phyloP scores from a whole-genome alignment of 2,113 vertebrate species.

The Syrmaticus mikado region DNA sequence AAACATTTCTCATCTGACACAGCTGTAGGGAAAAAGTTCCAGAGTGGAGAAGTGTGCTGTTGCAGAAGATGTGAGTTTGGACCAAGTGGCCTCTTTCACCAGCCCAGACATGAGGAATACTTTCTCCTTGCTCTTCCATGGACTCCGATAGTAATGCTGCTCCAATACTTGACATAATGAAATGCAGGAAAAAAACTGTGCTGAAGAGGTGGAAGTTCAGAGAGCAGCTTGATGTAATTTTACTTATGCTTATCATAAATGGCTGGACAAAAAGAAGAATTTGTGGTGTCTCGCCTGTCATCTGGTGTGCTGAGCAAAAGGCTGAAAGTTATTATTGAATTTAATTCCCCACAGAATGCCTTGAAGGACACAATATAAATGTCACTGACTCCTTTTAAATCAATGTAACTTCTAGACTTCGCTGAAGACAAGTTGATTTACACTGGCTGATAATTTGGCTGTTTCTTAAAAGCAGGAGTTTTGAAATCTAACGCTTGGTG shows the following conservation, averaged over 20 bases:
- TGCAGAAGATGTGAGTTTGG: neutral
- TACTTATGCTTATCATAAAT: neutral
- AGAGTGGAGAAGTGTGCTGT: neutral
- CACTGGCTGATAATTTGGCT: neutral
- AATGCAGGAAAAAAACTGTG: neutral
- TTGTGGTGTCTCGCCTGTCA: neutral
- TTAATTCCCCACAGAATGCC: neutral
- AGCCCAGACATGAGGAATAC: neutral
- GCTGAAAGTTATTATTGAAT: neutral
- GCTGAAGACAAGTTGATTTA: constrained; percentile 32
- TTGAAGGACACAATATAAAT: constrained; percentile 34
- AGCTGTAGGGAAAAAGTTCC: rapidly evolving
- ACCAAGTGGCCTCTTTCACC: neutral
- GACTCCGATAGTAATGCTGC: rapidly evolving
- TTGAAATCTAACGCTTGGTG: neutral
- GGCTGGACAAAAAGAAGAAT: neutral
- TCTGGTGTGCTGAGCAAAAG: neutral
- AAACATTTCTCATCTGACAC: neutral
- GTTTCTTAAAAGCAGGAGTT: constrained; percentile 9
- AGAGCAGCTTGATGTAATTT: neutral
- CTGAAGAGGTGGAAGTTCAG: neutral
- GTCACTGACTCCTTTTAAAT: constrained; percentile 39
- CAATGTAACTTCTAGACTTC: constrained; percentile 2
- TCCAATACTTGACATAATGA: neutral
- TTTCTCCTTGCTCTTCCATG: neutral